A percentile compares a stretch with the other conserved stretches of the same genome.
phyloP scores from a whole-genome alignment of 2,113 vertebrate genomes.

The Tyrannus savana region DNA sequence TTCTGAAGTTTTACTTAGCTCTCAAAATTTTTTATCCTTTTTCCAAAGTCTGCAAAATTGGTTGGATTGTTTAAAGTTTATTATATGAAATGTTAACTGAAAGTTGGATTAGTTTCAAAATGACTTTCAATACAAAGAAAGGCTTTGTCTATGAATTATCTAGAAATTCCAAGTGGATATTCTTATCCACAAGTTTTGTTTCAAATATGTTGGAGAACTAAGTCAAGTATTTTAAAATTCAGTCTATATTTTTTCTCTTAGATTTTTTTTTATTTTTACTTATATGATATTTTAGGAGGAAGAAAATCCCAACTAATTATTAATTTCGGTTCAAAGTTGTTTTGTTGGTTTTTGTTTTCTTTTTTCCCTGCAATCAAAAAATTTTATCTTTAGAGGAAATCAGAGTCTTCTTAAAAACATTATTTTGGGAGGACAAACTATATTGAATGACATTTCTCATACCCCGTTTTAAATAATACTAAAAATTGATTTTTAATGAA shows the following conservation, averaged over 20 bases:
- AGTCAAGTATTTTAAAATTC: neutral
- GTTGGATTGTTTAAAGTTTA: neutral
- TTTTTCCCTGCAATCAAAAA: neutral
- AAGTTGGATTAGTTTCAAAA: neutral
- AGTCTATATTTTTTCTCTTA: neutral
- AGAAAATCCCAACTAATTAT: rapidly evolving
- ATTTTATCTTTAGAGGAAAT: neutral
- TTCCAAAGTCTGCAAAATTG: neutral
- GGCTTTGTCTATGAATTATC: neutral
- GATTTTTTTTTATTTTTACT: neutral
- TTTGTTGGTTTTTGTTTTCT: neutral
- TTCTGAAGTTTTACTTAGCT: neutral
- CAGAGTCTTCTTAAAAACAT: neutral
- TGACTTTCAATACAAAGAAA: neutral
- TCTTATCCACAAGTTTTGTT: neutral
- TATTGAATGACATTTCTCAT: neutral
- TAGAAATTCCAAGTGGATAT: neutral
- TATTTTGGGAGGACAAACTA: neutral
- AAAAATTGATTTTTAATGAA: neutral
- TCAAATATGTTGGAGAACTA: neutral
- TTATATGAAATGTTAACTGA: neutral
- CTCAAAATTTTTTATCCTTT: neutral
- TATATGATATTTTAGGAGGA: neutral
- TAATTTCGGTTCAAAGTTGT: neutral
- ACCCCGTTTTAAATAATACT: rapidly evolving